Conservation (phyloP, 2,797 vertebrate species). For the Phaenicophaeus curvirostris region DNA sequence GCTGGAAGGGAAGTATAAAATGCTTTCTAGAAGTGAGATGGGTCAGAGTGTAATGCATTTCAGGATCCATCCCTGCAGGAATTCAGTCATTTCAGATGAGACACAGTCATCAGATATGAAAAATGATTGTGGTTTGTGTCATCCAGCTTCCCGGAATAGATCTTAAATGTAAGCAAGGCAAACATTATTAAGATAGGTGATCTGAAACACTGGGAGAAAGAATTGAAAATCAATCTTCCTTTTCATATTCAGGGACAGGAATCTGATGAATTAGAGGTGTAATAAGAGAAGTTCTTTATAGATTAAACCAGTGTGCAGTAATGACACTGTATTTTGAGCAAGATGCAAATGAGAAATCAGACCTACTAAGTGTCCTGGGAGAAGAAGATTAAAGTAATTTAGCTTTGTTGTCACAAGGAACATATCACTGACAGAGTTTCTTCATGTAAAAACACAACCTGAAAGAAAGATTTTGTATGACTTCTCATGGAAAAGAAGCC, state of each 20-base stretch:
- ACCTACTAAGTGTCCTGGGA: neutral
- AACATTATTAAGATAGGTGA: neutral
- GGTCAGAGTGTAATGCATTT: neutral
- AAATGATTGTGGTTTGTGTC: neutral
- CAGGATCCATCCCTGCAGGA: neutral
- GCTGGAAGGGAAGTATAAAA: neutral
- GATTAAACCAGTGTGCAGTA: neutral
- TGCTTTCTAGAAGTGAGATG: neutral
- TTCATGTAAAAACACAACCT: neutral
- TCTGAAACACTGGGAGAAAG: constrained; percentile 10
- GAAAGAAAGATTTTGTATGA: neutral
- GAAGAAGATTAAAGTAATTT: neutral
- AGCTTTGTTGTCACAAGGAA: neutral
- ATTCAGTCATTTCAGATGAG: neutral
- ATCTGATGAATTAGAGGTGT: neutral
- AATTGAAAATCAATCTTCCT: neutral
- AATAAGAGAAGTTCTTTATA: neutral
- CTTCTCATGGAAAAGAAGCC: neutral
- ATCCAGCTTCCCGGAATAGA: neutral
- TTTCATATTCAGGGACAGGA: neutral
- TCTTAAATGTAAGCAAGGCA: neutral
- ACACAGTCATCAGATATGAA: accelerated
- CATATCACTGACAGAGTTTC: neutral
- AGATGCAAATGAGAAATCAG: neutral
- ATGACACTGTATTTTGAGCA: neutral